Percentiles rank a stretch among this genome's conserved stretches.
Conservation (phyloP, 1,140 invertebrate species). For the Drosophila tristis region DNA sequence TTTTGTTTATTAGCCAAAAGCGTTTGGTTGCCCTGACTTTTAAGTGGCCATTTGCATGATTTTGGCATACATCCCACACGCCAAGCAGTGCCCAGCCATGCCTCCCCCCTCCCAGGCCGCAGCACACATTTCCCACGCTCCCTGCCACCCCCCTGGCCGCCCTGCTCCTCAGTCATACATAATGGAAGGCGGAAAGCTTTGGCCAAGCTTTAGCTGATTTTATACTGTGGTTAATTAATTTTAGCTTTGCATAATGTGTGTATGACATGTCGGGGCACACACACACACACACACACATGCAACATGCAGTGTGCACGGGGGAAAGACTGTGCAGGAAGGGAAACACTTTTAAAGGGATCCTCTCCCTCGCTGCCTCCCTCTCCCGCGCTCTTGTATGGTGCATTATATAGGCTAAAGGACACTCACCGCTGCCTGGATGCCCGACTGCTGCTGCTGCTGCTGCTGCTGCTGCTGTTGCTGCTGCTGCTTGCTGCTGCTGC, state of each 20-base stretch:
- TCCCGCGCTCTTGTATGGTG: no score
- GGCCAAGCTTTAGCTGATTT: conserved; percentile 44
- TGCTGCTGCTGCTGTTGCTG: conserved; percentile 32
- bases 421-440: conserved; percentile 40
- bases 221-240: conserved; percentile 71
- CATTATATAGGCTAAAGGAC: conserved; percentile 37
- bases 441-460: conserved; percentile 36
- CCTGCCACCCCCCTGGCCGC: background rate
- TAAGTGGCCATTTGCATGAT: conserved; percentile 79
- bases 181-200: conserved; percentile 42
- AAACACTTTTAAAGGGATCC: no score
- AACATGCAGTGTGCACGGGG: no score
- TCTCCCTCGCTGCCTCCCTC: no score
- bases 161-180: background rate
- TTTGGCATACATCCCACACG: conserved; percentile 43
- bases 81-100: background rate
- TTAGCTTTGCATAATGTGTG: conserved; percentile 52
- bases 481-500: conserved; percentile 17
- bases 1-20: conserved; percentile 73
- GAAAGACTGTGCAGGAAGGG: no score
- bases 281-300: no score
- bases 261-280: conserved; percentile 11
- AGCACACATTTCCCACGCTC: background rate
- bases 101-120: background rate
- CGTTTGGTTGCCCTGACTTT: conserved; percentile 60